Evolutionary conservation across 2,113 vertebrate genomes (phyloP), one percentile per base, ranked within the genome.

Genomic region (Entelurus aequoreus): DNA sequence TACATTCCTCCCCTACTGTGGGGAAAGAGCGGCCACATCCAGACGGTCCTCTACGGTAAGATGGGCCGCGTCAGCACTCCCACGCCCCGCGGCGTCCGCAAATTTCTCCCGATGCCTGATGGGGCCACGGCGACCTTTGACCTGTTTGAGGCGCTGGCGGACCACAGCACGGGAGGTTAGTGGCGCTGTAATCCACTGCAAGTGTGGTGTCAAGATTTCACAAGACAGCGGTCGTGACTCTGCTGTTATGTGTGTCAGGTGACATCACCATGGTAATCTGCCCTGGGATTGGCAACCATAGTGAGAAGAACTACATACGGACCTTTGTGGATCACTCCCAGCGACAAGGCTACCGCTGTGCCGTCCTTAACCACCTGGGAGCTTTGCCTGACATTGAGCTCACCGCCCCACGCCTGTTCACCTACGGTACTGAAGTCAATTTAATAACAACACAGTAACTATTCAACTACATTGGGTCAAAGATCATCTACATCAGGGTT

Each of bases 181-280:
- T 1, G 52, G 51, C 9, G 8, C 28, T 4, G 50, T 28, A 21
- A 6, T 11, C 6, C 21, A 28, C 19, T 12, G 50, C 8, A 16
- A 51, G 19, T 52, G 50, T 28, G 21, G 10, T 16, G 48, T 49
- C 49, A 50, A 19, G 8, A 19, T 11, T 28, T 46, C 42, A 46
- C 12, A 46, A 12, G 3, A 46, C 9, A 12, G 3, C 10, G 5
- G 56, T 4, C 19, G 48, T 63, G 35, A 35, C 68, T 48, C 11
- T 73, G 13, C 14, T 54, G 21, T n/a, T 9, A n/a, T 3, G 28
- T 53, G 2, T 84, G 69, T 15, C 87, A 99, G 96, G 93, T 67
- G 94, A 97, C 60, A 79, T 99, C 80, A 99, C 96, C 47, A 98
- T 99, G 96, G 96, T 97, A 58, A 99, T 99, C 84, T 99, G 97